phyloP scores from a whole-genome alignment of 2,797 vertebrate species.

The Danio choprae region DNA sequence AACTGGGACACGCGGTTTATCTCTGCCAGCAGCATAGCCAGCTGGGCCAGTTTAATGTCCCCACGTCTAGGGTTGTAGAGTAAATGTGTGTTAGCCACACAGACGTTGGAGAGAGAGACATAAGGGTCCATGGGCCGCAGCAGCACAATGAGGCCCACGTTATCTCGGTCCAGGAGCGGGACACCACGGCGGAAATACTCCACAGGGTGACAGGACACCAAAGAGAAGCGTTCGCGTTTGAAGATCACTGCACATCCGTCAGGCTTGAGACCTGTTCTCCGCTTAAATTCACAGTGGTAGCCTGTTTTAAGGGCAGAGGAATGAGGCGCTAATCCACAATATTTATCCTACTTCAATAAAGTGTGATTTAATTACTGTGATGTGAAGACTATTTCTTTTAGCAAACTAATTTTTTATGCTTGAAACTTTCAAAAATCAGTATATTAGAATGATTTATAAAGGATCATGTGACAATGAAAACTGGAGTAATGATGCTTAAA shows the following conservation, averaged over 20 bases:
- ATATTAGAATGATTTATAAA: too few relatives aligned
- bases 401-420: background rate
- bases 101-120: conserved; percentile 68
- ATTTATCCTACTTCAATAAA: background rate
- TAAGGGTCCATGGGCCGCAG: conserved; percentile 75
- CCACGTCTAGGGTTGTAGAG: conserved; percentile 94
- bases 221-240: conserved; percentile 86
- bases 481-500: too few relatives aligned
- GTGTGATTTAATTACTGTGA: background rate
- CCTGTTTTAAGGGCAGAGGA: conserved; percentile 72
- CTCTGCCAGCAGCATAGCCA: conserved; percentile 94
- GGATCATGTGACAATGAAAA: too few relatives aligned
- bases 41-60: conserved; percentile 93
- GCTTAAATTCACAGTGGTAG: conserved; percentile 94
- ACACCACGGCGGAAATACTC: conserved; percentile 88
- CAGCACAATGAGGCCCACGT: conserved; percentile 90
- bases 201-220: conserved; percentile 86
- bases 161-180: conserved; percentile 91
- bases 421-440: too few relatives aligned
- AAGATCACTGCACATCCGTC: conserved; percentile 93
- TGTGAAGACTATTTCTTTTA: background rate
- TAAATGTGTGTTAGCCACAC: conserved; percentile 94
- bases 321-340: background rate
- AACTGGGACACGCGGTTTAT: conserved; percentile 79
- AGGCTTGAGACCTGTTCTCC: conserved; percentile 91